Evolutionary conservation across 1,140 invertebrate genomes (phyloP).

Genomic region (Drosophila ambigua): DNA sequence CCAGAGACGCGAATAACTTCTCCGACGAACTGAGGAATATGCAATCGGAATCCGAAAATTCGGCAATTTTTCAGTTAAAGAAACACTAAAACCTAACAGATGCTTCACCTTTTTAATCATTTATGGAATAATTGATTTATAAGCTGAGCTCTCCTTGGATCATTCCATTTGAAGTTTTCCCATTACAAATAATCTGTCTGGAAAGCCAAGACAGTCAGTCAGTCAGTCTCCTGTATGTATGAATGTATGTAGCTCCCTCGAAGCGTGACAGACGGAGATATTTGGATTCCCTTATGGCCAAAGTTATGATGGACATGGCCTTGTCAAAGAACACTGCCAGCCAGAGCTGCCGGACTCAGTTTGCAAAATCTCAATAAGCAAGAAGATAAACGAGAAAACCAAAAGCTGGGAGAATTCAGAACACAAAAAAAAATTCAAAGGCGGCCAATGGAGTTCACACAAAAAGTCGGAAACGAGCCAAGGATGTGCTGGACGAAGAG

Average conservation of each 20-base stretch:
- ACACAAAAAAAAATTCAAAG: not conserved
- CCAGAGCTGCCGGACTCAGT: conserved; percentile 7
- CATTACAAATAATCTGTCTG: too few species aligned
- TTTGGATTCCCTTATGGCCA: conserved; percentile 21
- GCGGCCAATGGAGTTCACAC: conserved; percentile 32
- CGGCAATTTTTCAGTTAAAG: too few species aligned
- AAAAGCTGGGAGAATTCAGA: not conserved
- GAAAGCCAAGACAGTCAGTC: too few species aligned
- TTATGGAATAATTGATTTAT: too few species aligned
- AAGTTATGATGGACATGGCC: conserved; percentile 45
- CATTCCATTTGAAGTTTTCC: too few species aligned
- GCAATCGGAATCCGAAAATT: not conserved
- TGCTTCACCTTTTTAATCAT: too few species aligned
- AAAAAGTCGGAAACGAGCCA: conserved; percentile 39
- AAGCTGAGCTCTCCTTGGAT: too few species aligned
- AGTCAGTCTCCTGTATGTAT: too few species aligned
- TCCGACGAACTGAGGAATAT: conserved; percentile 3
- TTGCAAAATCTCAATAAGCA: conserved; percentile 63
- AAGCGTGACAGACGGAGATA: conserved; percentile 7
- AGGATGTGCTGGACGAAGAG: conserved; percentile 25
- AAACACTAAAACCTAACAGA: too few species aligned
- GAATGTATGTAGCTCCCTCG: conserved; percentile 16
- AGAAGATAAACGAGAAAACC: conserved; percentile 11
- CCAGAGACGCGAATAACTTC: conserved; percentile 20
- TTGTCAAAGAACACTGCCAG: not conserved